Percentiles rank a stretch among this genome's conserved stretches.
phyloP scores from a whole-genome alignment of 2,113 vertebrate species.

The Asarcornis scutulata region DNA sequence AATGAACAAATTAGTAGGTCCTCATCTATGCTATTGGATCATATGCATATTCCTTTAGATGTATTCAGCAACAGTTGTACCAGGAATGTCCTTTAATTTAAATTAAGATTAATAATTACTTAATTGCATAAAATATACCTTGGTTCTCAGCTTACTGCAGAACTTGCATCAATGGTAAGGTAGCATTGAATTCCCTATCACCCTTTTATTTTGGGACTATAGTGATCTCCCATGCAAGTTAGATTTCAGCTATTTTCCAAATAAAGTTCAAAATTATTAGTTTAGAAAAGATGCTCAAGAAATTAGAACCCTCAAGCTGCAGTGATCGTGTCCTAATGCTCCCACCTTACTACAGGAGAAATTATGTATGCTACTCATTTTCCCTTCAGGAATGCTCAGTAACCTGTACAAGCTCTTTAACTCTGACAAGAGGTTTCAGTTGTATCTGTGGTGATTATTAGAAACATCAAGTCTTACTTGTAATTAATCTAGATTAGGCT shows the following conservation, averaged over 20 bases:
- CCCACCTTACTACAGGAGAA: background rate
- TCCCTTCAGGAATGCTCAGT: background rate
- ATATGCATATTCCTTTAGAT: background rate
- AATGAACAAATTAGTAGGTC: background rate
- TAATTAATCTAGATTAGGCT: background rate
- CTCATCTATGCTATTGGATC: background rate
- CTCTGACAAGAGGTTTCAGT: background rate
- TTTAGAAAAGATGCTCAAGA: background rate
- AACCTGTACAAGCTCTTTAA: background rate
- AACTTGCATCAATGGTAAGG: background rate
- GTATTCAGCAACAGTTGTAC: background rate
- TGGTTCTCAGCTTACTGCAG: background rate
- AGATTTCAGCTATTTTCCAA: background rate
- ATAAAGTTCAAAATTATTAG: constrained; percentile 4
- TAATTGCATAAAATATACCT: background rate
- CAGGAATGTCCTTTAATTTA: background rate
- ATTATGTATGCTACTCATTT: background rate
- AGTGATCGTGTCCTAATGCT: background rate
- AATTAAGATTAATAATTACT: background rate
- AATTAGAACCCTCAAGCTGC: background rate
- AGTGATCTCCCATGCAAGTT: background rate
- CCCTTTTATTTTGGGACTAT: background rate
- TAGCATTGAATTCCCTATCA: background rate
- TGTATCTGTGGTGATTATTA: background rate
- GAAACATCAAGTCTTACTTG: background rate